These are phyloP conservation scores for Zaprionus capensis DNA, from an alignment of 1,140 invertebrate species.

Conservation along the genomic window DNA sequence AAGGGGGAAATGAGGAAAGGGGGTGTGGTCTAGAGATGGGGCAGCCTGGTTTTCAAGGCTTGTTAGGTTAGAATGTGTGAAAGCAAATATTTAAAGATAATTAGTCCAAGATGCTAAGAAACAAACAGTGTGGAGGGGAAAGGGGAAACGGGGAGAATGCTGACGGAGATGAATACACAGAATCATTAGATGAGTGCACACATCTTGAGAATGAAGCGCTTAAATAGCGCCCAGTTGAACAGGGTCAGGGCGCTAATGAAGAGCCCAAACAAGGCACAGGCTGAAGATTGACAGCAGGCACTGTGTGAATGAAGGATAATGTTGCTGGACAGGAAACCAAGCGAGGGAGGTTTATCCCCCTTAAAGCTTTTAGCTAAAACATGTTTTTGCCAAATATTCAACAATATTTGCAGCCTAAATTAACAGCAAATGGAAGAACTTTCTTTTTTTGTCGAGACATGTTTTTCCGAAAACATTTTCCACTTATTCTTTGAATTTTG, in stretches of 20 bases:
- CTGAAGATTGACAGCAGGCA: neutral
- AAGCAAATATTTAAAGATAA: constrained; percentile 72
- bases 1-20: neutral
- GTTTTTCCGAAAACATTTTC: neutral
- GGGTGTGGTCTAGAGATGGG: neutral
- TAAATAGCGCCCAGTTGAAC: neutral
- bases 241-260: neutral
- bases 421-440: neutral
- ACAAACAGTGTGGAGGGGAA: neutral
- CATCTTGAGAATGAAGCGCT: neutral
- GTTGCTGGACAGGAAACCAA: neutral
- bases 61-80: constrained; percentile 30
- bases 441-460: neutral
- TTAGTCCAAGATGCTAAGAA: constrained; percentile 44
- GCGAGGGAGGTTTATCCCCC: neutral
- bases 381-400: neutral
- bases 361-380: neutral
- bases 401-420: neutral
- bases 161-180: constrained; percentile 29
- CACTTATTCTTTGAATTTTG: constrained; percentile 4
- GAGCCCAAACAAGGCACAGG: neutral
- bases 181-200: constrained; percentile 18
- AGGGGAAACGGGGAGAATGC: neutral
- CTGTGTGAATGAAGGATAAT: neutral
- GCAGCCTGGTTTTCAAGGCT: constrained; percentile 23